Base-by-base conservation (phyloP, 2,113 vertebrate genomes). In the Tragulus kanchil region DNA sequence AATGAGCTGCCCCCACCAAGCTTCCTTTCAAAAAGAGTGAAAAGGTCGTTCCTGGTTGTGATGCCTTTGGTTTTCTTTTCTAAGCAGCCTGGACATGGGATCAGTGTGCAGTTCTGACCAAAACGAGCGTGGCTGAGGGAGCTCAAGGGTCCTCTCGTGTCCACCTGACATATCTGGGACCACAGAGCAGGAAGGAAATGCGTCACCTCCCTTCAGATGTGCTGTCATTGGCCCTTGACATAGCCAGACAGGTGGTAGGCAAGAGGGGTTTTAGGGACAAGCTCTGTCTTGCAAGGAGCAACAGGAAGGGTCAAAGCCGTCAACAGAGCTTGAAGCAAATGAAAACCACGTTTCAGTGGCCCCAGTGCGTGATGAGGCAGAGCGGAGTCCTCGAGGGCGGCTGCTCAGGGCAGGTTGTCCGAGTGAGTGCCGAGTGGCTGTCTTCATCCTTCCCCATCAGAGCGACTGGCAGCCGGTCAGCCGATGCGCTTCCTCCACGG, bases 1-100 rank as follows among this genome's bases (percentile, higher is more conserved):
- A 85, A 85, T 77, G 81, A 89, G 78, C 89, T 84, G 94, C 94
- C 78, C 95, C 59, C 71, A 45, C 94, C 69, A 54, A 65, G 36
- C 65, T 96, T 21, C 0, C 0, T 97, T 85, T 19, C 23, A 58
- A 59, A 75, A 13, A 59, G 77, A 78, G 42, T 25, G n/a, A 36
- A 56, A 36, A 58, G 19, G 13, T 65, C 87, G 75, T 91, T 92
- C 52, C 52, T 42, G 12, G 0, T 79, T 56, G 79, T 96, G 79
- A 73, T 67, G 83, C 83, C 85, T 96, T 3, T 36, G 50, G 85
- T 91, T 82, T 97, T 67, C 78, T 89, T 94, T 98, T 95, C 69
- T 92, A 69, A 96, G 85, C 91, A 95, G 77, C 85, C 89, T 90
- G 52, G 90, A 89, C 2, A 21, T 82, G 17, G 69, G 79, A 79